Percentiles rank a stretch among this genome's conserved stretches.
These are phyloP conservation scores for Vanessa tameamea DNA, from an alignment of 1,140 invertebrate genomes.

Conservation along the genomic window DNA sequence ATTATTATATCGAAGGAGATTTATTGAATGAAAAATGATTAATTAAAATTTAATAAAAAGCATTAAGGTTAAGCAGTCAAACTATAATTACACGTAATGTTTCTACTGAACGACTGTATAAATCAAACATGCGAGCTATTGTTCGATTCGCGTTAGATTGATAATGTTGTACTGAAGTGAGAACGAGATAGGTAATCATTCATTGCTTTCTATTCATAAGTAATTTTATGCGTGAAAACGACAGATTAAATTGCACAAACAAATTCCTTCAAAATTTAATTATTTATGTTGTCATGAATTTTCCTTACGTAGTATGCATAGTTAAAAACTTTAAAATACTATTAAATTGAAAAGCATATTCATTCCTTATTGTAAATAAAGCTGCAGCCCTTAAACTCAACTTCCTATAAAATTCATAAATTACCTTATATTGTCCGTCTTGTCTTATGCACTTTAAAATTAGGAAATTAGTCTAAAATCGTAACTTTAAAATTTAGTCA, in stretches of 20 bases:
- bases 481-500: background rate
- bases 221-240: slow-evolving; percentile 11
- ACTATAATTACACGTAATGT: slow-evolving; percentile 79
- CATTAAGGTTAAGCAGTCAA: slow-evolving; percentile 58
- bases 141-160: slow-evolving; percentile 80
- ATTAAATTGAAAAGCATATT: too few relatives aligned
- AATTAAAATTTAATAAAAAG: slow-evolving; percentile 45
- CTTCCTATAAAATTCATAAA: background rate
- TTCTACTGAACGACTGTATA: slow-evolving; percentile 80
- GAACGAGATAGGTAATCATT: slow-evolving; percentile 74
- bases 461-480: slow-evolving; percentile 4
- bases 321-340: too few relatives aligned
- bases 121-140: slow-evolving; percentile 80
- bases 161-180: slow-evolving; percentile 78
- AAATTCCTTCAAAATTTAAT: background rate
- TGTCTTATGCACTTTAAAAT: background rate
- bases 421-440: background rate
- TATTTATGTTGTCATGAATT: too few relatives aligned
- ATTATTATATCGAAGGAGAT: background rate
- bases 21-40: slow-evolving; percentile 24
- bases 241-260: background rate
- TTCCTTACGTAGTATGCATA: too few relatives aligned
- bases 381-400: background rate
- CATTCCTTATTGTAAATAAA: too few relatives aligned
- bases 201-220: slow-evolving; percentile 39